Evolutionary conservation across 2,888 invertebrate genomes (phyloP), one percentile per base, ranked within the genome.

Genomic region (Nezara viridula): DNA sequence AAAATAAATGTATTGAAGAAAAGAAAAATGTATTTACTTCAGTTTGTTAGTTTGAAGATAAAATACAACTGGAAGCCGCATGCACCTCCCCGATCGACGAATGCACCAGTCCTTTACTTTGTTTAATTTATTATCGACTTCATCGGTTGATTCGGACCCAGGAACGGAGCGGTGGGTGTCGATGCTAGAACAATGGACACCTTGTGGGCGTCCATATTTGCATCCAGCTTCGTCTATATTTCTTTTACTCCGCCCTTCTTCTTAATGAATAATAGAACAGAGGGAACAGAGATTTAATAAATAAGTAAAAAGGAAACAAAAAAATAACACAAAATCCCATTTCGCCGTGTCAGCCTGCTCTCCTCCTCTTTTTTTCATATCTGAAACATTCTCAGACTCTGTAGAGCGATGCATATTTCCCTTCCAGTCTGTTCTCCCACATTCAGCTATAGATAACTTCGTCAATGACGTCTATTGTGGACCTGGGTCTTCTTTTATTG

Each of bases 201-300:
- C 32, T 40, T 40, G 86, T 86, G 86, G 86, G 86, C 86, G 86
- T 55, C 49, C 52, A 52, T 40, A 86, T 86, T 86, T 86, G 86
- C 86, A 86, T 86, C 55, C 55, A 60, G 49, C 55, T 52, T 55
- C 86, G 40, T 86, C 86, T 55, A 55, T 86, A 55, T 55, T 55
- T 86, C 40, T 50, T 55, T 40, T 50, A 55, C 52, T 50, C 47
- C 49, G 44, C 85, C 44, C 52, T 52, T 50, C 86, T 86, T 86
- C 86, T 81, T 81, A 81, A 81, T 81, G 81, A 81, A 81, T 81
- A 81, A 81, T 81, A 81, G 81, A 81, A 81, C 81, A 81, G 81
- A 81, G 66, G 66, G 81, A 81, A 40, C 81, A 81, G n/a, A 81
- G 81, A 81, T 81, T 81, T 81, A 81, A 81, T 81, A 81, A 81